phyloP scores from a whole-genome alignment of 2,797 vertebrate genomes.

The Lutjanus campechanus region DNA sequence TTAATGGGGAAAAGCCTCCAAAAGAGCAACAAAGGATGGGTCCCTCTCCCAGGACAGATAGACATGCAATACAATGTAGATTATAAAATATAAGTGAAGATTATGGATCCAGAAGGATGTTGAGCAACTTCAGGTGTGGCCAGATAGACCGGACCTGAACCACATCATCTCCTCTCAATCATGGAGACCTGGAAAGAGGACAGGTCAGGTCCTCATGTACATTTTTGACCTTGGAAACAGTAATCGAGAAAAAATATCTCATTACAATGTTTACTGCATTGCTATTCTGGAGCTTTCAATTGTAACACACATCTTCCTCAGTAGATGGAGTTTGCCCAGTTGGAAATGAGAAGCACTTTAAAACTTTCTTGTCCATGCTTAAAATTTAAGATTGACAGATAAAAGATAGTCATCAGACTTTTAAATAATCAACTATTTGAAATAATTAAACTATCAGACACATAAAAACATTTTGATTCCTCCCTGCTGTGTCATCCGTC shows the following conservation, averaged over 20 bases:
- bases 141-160: too few relatives aligned
- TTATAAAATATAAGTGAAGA: not conserved
- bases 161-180: too few relatives aligned
- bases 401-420: not conserved
- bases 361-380: fast-evolving
- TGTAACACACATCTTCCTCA: not conserved
- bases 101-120: not conserved
- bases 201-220: too few relatives aligned
- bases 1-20: too few relatives aligned
- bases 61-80: too few relatives aligned
- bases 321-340: not conserved
- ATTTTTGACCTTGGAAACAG: not conserved
- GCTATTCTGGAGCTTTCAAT: not conserved
- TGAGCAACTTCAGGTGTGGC: too few relatives aligned
- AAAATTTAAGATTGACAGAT: not conserved
- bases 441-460: not conserved
- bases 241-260: not conserved
- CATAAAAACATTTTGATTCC: not conserved
- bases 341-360: not conserved
- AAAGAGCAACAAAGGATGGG: not conserved
- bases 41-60: too few relatives aligned
- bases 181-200: too few relatives aligned
- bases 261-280: not conserved
- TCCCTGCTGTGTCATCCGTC: too few relatives aligned
- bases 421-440: not conserved